These are phyloP conservation scores for Xanthia icteritia DNA, from an alignment of 2,888 invertebrate species.

Conservation along the genomic window DNA sequence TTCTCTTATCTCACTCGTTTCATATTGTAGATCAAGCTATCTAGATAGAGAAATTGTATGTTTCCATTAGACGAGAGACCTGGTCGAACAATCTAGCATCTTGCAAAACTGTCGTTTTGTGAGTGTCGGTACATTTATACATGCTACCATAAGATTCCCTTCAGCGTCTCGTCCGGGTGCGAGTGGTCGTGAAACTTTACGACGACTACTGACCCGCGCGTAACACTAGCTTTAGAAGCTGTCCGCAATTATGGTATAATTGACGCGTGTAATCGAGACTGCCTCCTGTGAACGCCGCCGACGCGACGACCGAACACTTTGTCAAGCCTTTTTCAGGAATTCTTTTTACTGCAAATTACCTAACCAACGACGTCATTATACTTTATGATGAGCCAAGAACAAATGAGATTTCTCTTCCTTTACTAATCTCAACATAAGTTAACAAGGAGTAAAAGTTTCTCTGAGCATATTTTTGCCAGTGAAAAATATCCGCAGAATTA, in stretches of 20 bases:
- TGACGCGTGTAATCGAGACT: conserved; percentile 78
- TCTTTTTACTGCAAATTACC: conserved; percentile 78
- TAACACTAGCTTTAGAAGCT: conserved; percentile 81
- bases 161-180: conserved; percentile 69
- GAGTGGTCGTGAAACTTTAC: conserved; percentile 84
- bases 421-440: conserved; percentile 61
- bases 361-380: conserved; percentile 70
- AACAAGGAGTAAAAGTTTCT: conserved; percentile 28
- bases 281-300: conserved; percentile 72
- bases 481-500: conserved; percentile 1
- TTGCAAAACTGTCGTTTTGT: conserved; percentile 47
- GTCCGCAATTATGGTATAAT: conserved; percentile 83
- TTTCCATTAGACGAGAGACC: conserved; percentile 71
- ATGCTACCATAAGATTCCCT: conserved; percentile 72
- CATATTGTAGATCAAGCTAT: conserved; percentile 65
- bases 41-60: conserved; percentile 68
- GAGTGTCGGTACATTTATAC: conserved; percentile 55
- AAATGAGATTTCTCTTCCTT: conserved; percentile 53
- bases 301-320: conserved; percentile 76
- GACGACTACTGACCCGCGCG: conserved; percentile 82
- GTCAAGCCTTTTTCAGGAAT: conserved; percentile 78
- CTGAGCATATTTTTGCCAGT: conserved; percentile 2
- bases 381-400: conserved; percentile 70
- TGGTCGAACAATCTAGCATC: conserved; percentile 69
- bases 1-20: conserved; percentile 65